Conservation (phyloP, 23 tunicate genomes). For the Styela clava region DNA sequence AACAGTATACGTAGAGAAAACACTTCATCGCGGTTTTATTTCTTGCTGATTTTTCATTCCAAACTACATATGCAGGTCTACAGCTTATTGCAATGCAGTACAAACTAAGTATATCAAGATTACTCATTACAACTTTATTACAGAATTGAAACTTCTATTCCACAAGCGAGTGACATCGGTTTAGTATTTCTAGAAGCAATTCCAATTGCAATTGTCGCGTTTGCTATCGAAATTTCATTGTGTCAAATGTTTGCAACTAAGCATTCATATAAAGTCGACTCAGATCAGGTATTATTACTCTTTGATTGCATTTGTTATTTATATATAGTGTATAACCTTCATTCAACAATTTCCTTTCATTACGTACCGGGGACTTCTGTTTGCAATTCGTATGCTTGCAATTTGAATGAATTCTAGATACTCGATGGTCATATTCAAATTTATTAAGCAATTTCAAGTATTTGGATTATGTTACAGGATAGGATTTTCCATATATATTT, state of each 20-base stretch:
- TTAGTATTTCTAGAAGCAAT: constrained; percentile 47
- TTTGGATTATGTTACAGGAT: too few species aligned
- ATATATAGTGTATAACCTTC: not conserved
- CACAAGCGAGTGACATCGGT: constrained; percentile 29
- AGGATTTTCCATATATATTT: too few species aligned
- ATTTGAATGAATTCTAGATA: too few species aligned
- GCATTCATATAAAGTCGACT: constrained; percentile 65
- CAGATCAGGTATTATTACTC: constrained; percentile 95
- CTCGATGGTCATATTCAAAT: too few species aligned
- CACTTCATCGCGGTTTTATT: too few species aligned
- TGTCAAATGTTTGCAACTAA: constrained; percentile 71
- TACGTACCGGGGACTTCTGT: not conserved
- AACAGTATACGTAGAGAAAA: too few species aligned
- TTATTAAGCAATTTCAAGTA: too few species aligned
- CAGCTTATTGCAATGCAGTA: too few species aligned
- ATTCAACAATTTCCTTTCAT: too few species aligned
- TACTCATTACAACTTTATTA: too few species aligned
- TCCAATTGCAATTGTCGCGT: constrained; percentile 75
- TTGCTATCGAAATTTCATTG: constrained; percentile 65
- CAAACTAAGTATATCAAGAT: too few species aligned
- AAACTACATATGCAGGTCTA: not conserved
- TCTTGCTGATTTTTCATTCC: not conserved
- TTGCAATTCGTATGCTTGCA: not conserved
- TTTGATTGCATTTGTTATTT: too few species aligned
- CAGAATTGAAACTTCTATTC: constrained; percentile 71